Base-by-base conservation (phyloP, 2,888 invertebrate species). In the Actias luna region DNA sequence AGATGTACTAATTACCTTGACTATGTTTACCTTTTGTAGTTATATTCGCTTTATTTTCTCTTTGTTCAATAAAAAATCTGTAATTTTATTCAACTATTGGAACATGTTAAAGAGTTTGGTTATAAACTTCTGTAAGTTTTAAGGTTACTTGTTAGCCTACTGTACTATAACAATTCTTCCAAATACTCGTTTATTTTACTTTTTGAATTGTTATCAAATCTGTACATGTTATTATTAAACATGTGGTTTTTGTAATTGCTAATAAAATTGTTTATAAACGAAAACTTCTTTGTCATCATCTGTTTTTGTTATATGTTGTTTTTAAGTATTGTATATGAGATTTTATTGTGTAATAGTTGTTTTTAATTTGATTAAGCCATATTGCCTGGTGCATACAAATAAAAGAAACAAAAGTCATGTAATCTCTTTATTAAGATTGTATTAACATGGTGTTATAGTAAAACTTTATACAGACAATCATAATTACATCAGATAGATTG, bases 401-500 rank as follows among this genome's bases (percentile, higher is more conserved):
- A 50, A 4, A 50, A 50, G 14, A 50, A 50, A 12, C 10, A 50
- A 50, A 25, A 25, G 22, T 50, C 46, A 50, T 50, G 10, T 50
- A 22, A 25, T 50, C 16, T 25, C 46, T 50, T 50, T 50, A 50
- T 50, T 50, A 50, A 50, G 46, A 50, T 50, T 12, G 25, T 50
- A 25, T 22, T 50, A 39, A 50, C 46, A 50, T 50, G 46, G 46
- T 10, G 46, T 50, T 22, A 50, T 25, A 50, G 25, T 50, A 50
- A 50, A 50, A 50, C 22, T 50, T 50, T 50, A 50, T 50, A 25
- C 46, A 50, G 46, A 50, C 4, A 12, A 84, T 90, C 84, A 88
- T 85, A 89, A 79, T 83, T 86, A 85, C 81, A 87, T 89, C 89
- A 88, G 89, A 90, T 89, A 88, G 83, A 85, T 87, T 87, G 84